Base-by-base conservation (phyloP, 2,888 invertebrate species). In the Mesoligia furuncula region DNA sequence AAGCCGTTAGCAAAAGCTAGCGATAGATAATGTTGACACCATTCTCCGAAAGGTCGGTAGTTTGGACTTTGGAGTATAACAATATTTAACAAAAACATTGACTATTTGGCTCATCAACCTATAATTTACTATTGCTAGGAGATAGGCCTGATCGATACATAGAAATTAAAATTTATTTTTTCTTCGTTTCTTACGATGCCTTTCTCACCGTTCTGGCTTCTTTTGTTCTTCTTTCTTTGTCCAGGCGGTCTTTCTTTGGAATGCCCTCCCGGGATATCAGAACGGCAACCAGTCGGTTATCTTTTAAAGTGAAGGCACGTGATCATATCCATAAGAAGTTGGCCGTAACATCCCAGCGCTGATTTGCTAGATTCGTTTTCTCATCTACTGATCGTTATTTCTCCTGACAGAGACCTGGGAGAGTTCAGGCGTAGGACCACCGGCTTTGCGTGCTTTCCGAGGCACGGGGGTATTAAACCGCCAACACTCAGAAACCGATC, bases 61-160 rank as follows among this genome's bases (percentile, higher is more conserved):
- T 27, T 73, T 27, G 20, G 6, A 67, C 20, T 45, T 31, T 31
- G 15, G 1, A 24, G 15, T 51, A n/a, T n/a, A 36, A 15, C 15
- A 48, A 68, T 31, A 31, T 5, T 31, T 48, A 48, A 2, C 11
- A 39, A 51, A 73, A 73, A 71, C 51, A 71, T 70, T 27, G 13
- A n/a, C 3, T n/a, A 15, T 73, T 65, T n/a, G 9, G 17, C n/a
- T 65, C 17, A 24, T 11, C 24, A 36, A 2, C 11, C 20, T 9
- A 9, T 20, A 31, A 20, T 20, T 62, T 31, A 17, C 31, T 20
- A 57, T 57, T n/a, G 17, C 11, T 20, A 24, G 31, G 31, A 62
- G 65, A n/a, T 17, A n/a, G 2, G n/a, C 39, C n/a, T n/a, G n/a
- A n/a, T n/a, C n/a, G n/a, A n/a, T n/a, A n/a, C n/a, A n/a, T n/a